phyloP scores from a whole-genome alignment of 2,888 invertebrate genomes.

The Microplitis deprimator region DNA sequence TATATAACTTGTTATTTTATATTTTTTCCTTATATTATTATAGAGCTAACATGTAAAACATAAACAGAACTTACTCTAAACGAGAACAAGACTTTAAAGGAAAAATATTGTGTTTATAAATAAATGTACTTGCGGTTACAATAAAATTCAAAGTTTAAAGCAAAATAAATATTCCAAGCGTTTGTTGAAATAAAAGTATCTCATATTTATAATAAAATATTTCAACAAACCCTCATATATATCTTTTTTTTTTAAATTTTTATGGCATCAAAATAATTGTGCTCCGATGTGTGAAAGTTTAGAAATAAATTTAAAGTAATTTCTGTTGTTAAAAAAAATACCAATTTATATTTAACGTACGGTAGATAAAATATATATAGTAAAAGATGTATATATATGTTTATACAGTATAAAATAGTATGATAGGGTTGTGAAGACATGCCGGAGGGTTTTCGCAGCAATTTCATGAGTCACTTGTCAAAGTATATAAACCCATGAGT shows the following conservation, averaged over 20 bases:
- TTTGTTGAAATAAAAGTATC: too few species aligned
- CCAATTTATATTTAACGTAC: background rate
- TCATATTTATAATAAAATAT: too few species aligned
- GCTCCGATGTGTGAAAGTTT: background rate
- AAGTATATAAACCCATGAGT: conserved; percentile 41
- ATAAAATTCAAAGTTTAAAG: background rate
- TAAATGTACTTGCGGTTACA: background rate
- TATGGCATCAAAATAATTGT: background rate
- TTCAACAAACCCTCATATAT: too few species aligned
- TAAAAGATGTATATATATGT: background rate
- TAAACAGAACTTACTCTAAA: background rate
- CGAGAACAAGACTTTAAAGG: background rate
- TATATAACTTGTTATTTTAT: background rate
- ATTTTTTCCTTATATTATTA: background rate
- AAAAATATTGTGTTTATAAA: background rate
- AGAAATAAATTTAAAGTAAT: too few species aligned
- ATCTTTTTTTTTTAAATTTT: too few species aligned
- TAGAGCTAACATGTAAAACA: background rate
- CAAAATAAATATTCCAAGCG: background rate
- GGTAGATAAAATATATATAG: background rate
- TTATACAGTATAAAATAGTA: conserved; percentile 1
- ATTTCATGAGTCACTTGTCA: conserved; percentile 60
- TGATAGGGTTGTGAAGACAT: conserved; percentile 7
- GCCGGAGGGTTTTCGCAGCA: conserved; percentile 23
- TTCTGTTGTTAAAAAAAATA: background rate